Base-by-base conservation (phyloP, 1,140 invertebrate genomes). In the Hyles vespertilio region DNA sequence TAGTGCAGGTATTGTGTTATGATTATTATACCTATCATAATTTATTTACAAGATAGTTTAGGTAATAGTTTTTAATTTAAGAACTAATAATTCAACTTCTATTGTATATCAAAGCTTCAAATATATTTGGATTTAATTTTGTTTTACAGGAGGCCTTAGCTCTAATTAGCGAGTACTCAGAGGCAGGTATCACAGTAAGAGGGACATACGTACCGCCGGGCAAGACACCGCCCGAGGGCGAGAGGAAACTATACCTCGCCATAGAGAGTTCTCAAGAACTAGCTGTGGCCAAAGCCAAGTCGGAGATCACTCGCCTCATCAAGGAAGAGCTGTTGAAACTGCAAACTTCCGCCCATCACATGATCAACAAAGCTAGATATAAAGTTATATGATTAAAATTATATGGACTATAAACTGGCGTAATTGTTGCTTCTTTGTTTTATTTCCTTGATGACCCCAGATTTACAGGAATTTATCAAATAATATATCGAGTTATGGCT, bases 121-220 rank as follows among this genome's bases (percentile, higher is more conserved):
- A 22, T 22, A 22, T 22, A 22, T 22, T 1, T 22, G 22, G 22
- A 22, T 22, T 40, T 40, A 5, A 8, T 58, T 58, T 36, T 52
- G 8, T n/a, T 32, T 73, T 64, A 32, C 86, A 95, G 94, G 98
- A 99, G 90, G 98, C 98, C 2, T 88, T 99, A 54, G 98, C 98
- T 2, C 97, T 99, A 78, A 99, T 99, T 69, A 98, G 97, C 22
- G 99, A 99, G 85, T 99, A 99, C 88, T 99, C 98, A 0, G 99
- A 99, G 87, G 98, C 98, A 3, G 98, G 98, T 51, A 96, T 99
- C 32, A 99, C 98, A 0, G 98, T 99, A 0, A 92, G 98, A 43
- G 99, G 99, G n/a, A 99, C 98, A 0, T 99, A 98, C 80, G 97
- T 98, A 51, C 95, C 94, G 0, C 91, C 95, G 7, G 96, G 96